Base-by-base conservation (phyloP, 2,888 invertebrate genomes). In the Mimumesa dahlbomi region DNA sequence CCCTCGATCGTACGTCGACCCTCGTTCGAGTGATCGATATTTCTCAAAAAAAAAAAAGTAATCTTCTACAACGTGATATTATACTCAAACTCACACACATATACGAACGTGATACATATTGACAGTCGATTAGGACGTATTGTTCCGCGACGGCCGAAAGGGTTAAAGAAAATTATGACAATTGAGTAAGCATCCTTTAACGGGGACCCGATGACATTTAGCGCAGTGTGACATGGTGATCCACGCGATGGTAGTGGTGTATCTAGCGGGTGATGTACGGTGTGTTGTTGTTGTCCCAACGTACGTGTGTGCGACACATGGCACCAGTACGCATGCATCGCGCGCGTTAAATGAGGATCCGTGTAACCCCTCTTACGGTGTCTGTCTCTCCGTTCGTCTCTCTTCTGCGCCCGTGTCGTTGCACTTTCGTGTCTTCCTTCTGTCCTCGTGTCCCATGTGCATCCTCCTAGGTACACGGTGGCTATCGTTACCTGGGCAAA, bases 161-260 rank as follows among this genome's bases (percentile, higher is more conserved):
- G n/a, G 59, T 71, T 72, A 71, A 77, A 69, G 79, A 75, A n/a
- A 79, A 80, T 68, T 59, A 75, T 67, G 76, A 80, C 78, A 80
- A 80, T 80, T 80, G 80, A 73, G 82, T 74, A 82, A 82, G 78
- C 73, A 73, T 77, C 78, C 82, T 83, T 79, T 77, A 84, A 77
- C 82, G 64, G 79, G 82, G 82, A 86, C 87, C 83, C 80, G 86
- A 84, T 88, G 88, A 88, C 88, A 88, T 88, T 88, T 88, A 88
- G 76, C 84, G 72, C 66, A 73, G 53, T 79, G 84, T 74, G 81
- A 81, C 79, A 81, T 66, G 76, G 75, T 79, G 80, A 82, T 84
- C 79, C 79, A 74, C 58, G 76, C 73, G 73, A 79, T 72, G 79
- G 70, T 79, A 79, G 75, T 73, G 48, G 63, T 61, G 75, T 61